Evolutionary conservation across 1,140 invertebrate genomes (phyloP).

Genomic region (Tetramorium simillimum): DNA sequence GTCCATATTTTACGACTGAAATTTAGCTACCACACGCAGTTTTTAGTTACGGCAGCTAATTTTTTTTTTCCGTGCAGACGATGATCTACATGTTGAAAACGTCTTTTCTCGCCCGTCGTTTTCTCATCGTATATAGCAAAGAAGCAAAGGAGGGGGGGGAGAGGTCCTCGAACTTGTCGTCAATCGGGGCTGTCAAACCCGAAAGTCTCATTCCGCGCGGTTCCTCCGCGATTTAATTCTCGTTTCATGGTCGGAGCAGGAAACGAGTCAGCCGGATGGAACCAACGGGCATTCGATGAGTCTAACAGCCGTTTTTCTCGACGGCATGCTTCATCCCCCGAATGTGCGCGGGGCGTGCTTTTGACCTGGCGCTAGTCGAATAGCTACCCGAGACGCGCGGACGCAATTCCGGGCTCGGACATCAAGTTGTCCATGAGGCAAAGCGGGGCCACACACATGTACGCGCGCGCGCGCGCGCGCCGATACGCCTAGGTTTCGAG

Average conservation of each 20-base stretch:
- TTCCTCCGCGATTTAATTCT: slow-evolving; percentile 45
- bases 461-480: slow-evolving; percentile 73
- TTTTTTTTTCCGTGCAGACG: no score
- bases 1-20: no score
- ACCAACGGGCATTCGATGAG: background rate
- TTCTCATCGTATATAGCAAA: background rate
- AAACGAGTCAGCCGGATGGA: slow-evolving; percentile 30
- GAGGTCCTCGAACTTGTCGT: background rate
- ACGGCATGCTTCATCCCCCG: background rate
- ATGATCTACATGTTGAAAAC: background rate
- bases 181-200: slow-evolving; percentile 1
- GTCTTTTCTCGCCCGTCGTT: background rate
- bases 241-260: slow-evolving; percentile 68
- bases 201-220: slow-evolving; percentile 21
- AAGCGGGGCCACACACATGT: slow-evolving; percentile 70
- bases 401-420: slow-evolving; percentile 53
- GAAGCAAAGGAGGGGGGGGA: background rate
- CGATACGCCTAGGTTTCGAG: slow-evolving; percentile 73
- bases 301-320: background rate
- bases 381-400: slow-evolving; percentile 19
- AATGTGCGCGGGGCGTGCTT: background rate
- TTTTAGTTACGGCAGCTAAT: no score
- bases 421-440: slow-evolving; percentile 57
- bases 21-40: no score
- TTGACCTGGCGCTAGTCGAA: slow-evolving; percentile 43